phyloP scores from a whole-genome alignment of 2,888 invertebrate species.

The Copidosoma aretas region DNA sequence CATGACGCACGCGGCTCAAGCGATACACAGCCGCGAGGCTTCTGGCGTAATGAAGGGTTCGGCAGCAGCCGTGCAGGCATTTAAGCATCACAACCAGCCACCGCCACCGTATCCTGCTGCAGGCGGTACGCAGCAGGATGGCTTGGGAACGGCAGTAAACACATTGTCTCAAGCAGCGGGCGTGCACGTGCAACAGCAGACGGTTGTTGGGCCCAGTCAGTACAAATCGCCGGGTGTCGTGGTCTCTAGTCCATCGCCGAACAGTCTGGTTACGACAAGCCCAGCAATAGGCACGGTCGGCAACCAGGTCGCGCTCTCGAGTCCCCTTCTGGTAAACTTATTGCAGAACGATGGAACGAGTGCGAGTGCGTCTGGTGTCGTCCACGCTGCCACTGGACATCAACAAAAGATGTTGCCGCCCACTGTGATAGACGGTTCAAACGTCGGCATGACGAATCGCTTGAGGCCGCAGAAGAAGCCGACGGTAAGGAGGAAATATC shows the following conservation, averaged over 20 bases:
- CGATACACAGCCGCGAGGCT: slow-evolving; percentile 77
- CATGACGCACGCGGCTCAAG: slow-evolving; percentile 86
- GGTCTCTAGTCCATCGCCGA: slow-evolving; percentile 56
- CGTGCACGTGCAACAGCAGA: slow-evolving; percentile 36
- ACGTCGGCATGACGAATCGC: slow-evolving; percentile 49
- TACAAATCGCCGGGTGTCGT: slow-evolving; percentile 54
- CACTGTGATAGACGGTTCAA: slow-evolving; percentile 53
- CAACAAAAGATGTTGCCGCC: slow-evolving; percentile 59
- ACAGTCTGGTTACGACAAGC: slow-evolving; percentile 42
- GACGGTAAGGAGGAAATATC: slow-evolving; percentile 59
- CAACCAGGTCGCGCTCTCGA: slow-evolving; percentile 77
- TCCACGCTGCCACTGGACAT: slow-evolving; percentile 43
- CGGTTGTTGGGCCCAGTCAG: slow-evolving; percentile 53
- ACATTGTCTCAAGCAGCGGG: slow-evolving; percentile 52
- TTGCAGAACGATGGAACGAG: slow-evolving; percentile 79
- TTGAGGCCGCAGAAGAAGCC: slow-evolving; percentile 59
- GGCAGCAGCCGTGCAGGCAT: slow-evolving; percentile 53
- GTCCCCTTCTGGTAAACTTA: slow-evolving; percentile 89
- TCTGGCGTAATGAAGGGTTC: slow-evolving; percentile 48
- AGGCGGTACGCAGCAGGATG: slow-evolving; percentile 47
- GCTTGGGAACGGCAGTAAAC: slow-evolving; percentile 51
- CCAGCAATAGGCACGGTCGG: slow-evolving; percentile 46
- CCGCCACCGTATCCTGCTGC: slow-evolving; percentile 64
- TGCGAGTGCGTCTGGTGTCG: slow-evolving; percentile 9
- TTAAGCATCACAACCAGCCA: slow-evolving; percentile 61